These are phyloP conservation scores for Typhlomys cinereus DNA, from an alignment of 2,113 vertebrate genomes.

Conservation along the genomic window DNA sequence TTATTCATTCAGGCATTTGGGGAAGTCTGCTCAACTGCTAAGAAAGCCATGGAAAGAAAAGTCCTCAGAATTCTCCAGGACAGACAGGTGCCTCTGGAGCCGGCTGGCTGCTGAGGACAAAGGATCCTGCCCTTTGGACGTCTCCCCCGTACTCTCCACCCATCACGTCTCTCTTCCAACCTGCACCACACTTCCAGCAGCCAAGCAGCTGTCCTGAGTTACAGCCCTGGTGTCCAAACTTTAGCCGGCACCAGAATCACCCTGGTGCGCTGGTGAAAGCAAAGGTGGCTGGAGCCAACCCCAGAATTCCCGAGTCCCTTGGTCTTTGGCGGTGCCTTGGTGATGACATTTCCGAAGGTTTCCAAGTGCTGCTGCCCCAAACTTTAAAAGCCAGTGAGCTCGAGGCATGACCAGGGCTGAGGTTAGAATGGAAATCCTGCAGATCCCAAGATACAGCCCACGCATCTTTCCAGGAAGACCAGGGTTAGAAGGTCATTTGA, in stretches of 20 bases:
- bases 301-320: neutral
- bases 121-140: neutral
- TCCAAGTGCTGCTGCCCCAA: neutral
- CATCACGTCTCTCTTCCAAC: neutral
- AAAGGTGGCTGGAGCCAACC: neutral
- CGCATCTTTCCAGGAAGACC: no score
- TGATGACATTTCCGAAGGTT: neutral
- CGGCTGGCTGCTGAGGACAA: neutral
- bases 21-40: neutral
- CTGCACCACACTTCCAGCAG: neutral
- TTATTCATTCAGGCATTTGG: neutral
- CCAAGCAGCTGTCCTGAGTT: neutral
- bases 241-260: neutral
- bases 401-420: neutral
- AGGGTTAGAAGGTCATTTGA: no score
- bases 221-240: neutral
- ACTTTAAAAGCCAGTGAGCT: neutral
- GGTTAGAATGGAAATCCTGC: constrained; percentile 14
- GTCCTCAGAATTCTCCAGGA: neutral
- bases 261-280: neutral
- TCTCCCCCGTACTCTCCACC: neutral
- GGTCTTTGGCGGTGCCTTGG: neutral
- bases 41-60: neutral
- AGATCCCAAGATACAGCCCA: no score
- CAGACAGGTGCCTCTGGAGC: neutral